Evolutionary conservation across 2,888 invertebrate species (phyloP).

Genomic region (Lasioglossum marginatum): DNA sequence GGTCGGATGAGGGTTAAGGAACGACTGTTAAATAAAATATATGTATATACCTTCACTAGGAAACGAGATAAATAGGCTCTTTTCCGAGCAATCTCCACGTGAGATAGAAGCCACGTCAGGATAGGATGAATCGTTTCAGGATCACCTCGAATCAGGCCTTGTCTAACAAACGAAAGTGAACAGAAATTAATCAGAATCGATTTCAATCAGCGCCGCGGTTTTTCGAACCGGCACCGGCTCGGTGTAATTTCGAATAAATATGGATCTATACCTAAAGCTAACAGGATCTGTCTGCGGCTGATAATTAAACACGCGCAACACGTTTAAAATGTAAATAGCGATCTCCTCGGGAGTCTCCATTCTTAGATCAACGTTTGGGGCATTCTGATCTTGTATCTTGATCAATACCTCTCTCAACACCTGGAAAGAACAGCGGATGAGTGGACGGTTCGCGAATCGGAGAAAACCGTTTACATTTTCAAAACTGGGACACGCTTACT

Average conservation of each 20-base stretch:
- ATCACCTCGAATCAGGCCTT: conserved; percentile 90
- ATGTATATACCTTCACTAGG: conserved; percentile 77
- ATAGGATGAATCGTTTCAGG: conserved; percentile 91
- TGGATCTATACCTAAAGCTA: conserved; percentile 73
- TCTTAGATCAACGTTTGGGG: conserved; percentile 90
- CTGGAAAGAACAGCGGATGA: conserved; percentile 60
- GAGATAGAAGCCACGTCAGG: conserved; percentile 91
- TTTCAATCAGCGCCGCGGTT: background rate
- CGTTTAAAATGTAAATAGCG: conserved; percentile 89
- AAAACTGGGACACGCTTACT: conserved; percentile 80
- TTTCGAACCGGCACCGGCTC: background rate
- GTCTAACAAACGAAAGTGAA: conserved; percentile 81
- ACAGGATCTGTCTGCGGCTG: conserved; percentile 87
- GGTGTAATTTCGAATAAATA: background rate
- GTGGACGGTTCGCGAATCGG: background rate
- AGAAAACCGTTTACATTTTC: background rate
- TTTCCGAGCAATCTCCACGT: conserved; percentile 91
- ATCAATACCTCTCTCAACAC: conserved; percentile 88
- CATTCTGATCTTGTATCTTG: conserved; percentile 86
- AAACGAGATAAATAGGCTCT: conserved; percentile 91
- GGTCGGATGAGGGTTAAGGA: no score
- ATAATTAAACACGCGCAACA: conserved; percentile 92
- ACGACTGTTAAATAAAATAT: no score
- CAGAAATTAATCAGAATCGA: background rate
- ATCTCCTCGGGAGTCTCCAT: conserved; percentile 92